Percentiles rank a stretch among this genome's conserved stretches.
phyloP scores from a whole-genome alignment of 64 coral and sea anemone species.

The Pachyseris speciosa region DNA sequence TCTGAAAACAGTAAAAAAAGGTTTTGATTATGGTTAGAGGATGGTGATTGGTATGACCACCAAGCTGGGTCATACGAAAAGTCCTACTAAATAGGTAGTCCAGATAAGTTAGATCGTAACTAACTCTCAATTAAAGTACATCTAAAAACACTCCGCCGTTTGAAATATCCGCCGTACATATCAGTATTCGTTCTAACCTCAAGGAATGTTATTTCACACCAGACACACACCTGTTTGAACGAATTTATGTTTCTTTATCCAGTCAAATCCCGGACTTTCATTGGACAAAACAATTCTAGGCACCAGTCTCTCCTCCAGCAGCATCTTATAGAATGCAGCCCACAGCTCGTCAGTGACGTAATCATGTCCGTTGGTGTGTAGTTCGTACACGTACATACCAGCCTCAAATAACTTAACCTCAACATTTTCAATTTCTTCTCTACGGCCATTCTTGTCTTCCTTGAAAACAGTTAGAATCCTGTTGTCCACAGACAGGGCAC shows the following conservation, averaged over 20 bases:
- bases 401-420: constrained; percentile 65
- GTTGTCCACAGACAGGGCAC: constrained; percentile 68
- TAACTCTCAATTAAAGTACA: too few relatives aligned
- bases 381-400: constrained; percentile 66
- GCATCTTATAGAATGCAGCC: constrained; percentile 81
- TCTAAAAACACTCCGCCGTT: too few relatives aligned
- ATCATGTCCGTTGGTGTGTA: constrained; percentile 37
- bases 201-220: background rate
- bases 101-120: too few relatives aligned
- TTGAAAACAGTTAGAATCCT: constrained; percentile 70
- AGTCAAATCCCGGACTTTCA: constrained; percentile 78
- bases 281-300: constrained; percentile 66
- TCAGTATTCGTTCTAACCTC: too few relatives aligned
- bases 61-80: too few relatives aligned
- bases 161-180: too few relatives aligned
- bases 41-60: too few relatives aligned
- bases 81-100: too few relatives aligned
- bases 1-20: background rate
- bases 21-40: background rate
- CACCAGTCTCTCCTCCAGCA: constrained; percentile 52
- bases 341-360: constrained; percentile 84
- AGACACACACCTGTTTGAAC: constrained; percentile 53
- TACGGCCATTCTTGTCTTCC: constrained; percentile 21
- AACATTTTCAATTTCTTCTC: constrained; percentile 73
- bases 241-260: constrained; percentile 63